phyloP scores from a whole-genome alignment of 2,888 invertebrate species.

The Hypena proboscidalis region DNA sequence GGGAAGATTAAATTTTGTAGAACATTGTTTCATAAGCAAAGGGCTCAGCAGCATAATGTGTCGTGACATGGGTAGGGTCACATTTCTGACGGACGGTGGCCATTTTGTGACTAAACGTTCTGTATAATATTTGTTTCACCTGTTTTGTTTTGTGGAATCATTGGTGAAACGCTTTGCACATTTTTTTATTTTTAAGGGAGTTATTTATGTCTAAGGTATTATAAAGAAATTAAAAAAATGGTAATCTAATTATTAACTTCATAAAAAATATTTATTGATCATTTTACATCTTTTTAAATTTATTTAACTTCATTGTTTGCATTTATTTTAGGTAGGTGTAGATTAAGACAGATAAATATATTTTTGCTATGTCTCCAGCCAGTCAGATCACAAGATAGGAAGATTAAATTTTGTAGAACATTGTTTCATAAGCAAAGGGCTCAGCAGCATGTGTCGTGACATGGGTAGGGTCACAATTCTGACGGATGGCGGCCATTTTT shows the following conservation, averaged over 20 bases:
- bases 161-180: too few species aligned
- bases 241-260: too few species aligned
- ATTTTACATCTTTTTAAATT: too few species aligned
- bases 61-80: conserved; percentile 71
- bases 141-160: conserved; percentile 3
- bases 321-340: too few species aligned
- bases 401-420: conserved; percentile 75
- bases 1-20: conserved; percentile 72
- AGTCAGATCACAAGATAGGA: conserved; percentile 26
- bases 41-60: conserved; percentile 64
- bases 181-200: too few species aligned
- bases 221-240: too few species aligned
- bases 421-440: conserved; percentile 68
- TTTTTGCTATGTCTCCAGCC: conserved; percentile 6
- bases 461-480: conserved; percentile 63
- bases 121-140: conserved; percentile 23
- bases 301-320: too few species aligned
- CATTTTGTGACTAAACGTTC: conserved; percentile 38
- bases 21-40: conserved; percentile 72
- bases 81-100: conserved; percentile 57
- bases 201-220: too few species aligned
- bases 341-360: too few species aligned
- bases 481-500: conserved; percentile 58
- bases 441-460: conserved; percentile 69
- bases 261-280: too few species aligned